phyloP scores from a whole-genome alignment of 1,140 invertebrate species.

The Wiebesia pumilae region DNA sequence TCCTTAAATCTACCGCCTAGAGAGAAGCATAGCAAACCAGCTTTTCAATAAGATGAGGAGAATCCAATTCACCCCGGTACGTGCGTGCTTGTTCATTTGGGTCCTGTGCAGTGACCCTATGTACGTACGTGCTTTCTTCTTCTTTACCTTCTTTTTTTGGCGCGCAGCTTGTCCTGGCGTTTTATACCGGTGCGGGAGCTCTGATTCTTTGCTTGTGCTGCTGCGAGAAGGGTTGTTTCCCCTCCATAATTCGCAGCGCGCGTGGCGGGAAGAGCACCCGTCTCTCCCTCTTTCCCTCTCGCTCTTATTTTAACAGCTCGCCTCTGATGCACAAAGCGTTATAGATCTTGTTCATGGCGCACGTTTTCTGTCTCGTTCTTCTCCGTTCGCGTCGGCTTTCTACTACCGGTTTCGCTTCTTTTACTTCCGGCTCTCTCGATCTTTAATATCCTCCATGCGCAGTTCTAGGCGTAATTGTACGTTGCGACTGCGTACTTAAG shows the following conservation, averaged over 20 bases:
- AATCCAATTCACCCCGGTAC: not conserved
- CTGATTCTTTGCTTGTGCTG: not conserved
- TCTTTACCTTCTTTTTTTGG: not conserved
- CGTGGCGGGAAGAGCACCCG: not conserved
- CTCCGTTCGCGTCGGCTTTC: not conserved
- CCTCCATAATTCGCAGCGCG: not conserved
- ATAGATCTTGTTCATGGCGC: not conserved
- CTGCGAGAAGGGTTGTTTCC: not conserved
- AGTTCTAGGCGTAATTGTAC: not conserved
- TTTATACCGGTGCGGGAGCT: not conserved
- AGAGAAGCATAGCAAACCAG: not conserved
- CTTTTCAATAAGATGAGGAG: not conserved
- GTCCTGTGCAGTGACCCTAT: not conserved
- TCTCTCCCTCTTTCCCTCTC: not conserved
- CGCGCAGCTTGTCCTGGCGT: not conserved
- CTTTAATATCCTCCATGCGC: conserved; percentile 26
- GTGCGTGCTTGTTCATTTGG: too few species aligned
- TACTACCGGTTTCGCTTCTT: conserved; percentile 4
- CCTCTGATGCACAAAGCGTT: not conserved
- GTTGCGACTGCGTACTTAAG: not conserved
- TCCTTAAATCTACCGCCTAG: not conserved
- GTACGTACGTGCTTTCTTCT: not conserved
- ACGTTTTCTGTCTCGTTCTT: not conserved
- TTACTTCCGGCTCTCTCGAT: conserved; percentile 25
- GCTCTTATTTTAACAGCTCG: not conserved